Percentiles rank a stretch among this genome's conserved stretches.
Evolutionary conservation across 1,140 invertebrate genomes (phyloP).

Genomic region (Heliconius himera): DNA sequence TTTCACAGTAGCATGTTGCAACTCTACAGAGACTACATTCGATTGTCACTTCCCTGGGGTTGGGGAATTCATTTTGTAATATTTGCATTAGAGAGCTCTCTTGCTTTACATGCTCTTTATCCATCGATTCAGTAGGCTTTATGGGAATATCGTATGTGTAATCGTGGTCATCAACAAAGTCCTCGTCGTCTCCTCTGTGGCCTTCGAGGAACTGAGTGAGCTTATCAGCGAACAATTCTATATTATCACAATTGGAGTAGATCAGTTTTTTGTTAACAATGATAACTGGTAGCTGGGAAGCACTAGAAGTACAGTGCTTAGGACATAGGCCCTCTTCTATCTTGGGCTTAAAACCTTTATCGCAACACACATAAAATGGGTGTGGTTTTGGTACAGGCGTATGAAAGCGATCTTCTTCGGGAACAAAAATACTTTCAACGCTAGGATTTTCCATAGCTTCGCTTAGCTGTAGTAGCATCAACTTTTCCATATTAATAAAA

Average conservation of each 20-base stretch:
- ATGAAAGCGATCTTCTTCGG: constrained; percentile 46
- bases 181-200: constrained; percentile 46
- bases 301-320: constrained; percentile 59
- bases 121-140: constrained; percentile 49
- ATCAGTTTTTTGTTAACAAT: constrained; percentile 66
- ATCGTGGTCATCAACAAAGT: constrained; percentile 60
- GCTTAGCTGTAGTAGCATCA: constrained; percentile 69
- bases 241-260: constrained; percentile 68
- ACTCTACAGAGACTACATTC: constrained; percentile 55
- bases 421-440: constrained; percentile 60
- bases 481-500: constrained; percentile 71
- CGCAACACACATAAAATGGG: constrained; percentile 67
- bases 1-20: constrained; percentile 57
- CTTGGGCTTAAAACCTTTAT: constrained; percentile 57
- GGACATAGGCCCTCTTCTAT: constrained; percentile 61
- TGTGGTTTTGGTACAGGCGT: constrained; percentile 56
- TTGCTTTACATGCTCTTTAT: constrained; percentile 54
- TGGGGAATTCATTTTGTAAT: constrained; percentile 62
- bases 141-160: constrained; percentile 59
- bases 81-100: constrained; percentile 70
- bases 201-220: constrained; percentile 55
- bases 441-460: constrained; percentile 56
- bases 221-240: constrained; percentile 59
- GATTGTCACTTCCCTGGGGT: constrained; percentile 46
- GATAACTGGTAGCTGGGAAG: constrained; percentile 62